Conservation (phyloP, 2,797 vertebrate species). For the Salmo trutta region DNA sequence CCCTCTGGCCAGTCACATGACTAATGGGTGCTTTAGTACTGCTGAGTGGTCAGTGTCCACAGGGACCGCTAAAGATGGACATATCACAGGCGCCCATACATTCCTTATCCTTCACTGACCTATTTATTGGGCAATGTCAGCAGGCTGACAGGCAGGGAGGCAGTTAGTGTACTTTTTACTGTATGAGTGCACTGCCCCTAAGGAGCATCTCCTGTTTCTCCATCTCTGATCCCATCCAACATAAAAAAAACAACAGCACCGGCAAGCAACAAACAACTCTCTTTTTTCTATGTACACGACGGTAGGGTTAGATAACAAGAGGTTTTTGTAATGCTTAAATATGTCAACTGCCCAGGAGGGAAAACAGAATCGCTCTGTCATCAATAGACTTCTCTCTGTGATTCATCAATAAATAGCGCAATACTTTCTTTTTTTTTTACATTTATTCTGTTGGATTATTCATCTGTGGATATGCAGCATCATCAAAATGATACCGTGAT, state of each 20-base stretch:
- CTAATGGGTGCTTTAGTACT: conserved; percentile 23
- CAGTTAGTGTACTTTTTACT: not conserved
- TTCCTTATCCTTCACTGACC: conserved; percentile 63
- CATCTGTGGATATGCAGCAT: not conserved
- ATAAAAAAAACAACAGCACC: conserved; percentile 36
- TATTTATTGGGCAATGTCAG: conserved; percentile 63
- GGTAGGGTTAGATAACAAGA: not conserved
- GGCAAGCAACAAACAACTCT: not conserved
- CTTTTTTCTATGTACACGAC: conserved; percentile 7
- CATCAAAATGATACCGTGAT: not conserved
- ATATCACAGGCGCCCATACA: conserved; percentile 53
- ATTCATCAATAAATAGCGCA: not conserved
- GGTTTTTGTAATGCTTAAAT: not conserved
- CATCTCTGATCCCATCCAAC: conserved; percentile 28
- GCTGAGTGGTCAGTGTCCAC: conserved; percentile 14
- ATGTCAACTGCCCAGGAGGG: not conserved
- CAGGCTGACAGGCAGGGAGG: not conserved
- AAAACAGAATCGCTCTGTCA: not conserved
- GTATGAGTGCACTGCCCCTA: conserved; percentile 42
- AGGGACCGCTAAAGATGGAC: conserved; percentile 44
- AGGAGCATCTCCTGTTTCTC: conserved; percentile 56
- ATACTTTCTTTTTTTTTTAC: not conserved
- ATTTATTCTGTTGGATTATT: not conserved
- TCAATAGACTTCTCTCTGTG: not conserved
- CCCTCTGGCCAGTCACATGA: conserved; percentile 34